A percentile compares a stretch with the other conserved stretches of the same genome.
phyloP scores from a whole-genome alignment of 2,113 vertebrate genomes.

The Rutilus rutilus region DNA sequence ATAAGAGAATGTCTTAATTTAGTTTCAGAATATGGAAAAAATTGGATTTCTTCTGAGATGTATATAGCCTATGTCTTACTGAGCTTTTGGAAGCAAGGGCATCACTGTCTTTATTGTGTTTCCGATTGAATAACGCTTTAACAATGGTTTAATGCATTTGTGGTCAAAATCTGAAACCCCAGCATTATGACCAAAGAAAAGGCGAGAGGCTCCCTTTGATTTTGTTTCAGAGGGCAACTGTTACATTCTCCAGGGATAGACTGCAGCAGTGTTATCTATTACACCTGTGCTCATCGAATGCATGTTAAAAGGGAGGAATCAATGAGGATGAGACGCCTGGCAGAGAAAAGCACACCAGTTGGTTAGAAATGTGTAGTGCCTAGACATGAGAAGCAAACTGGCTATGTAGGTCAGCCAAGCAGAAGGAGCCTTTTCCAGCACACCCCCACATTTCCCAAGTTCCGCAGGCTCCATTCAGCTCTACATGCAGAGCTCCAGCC shows the following conservation, averaged over 20 bases:
- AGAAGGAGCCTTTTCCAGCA: slow-evolving; percentile 75
- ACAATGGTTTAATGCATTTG: neutral
- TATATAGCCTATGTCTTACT: neutral
- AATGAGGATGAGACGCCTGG: slow-evolving; percentile 70
- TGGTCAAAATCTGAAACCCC: neutral
- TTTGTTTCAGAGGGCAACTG: slow-evolving; percentile 38
- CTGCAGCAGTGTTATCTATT: slow-evolving; percentile 45
- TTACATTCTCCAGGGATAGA: slow-evolving; percentile 8
- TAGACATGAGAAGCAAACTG: slow-evolving; percentile 78
- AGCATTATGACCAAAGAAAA: slow-evolving; percentile 4
- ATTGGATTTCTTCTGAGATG: neutral
- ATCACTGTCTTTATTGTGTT: neutral
- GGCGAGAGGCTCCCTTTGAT: slow-evolving; percentile 17
- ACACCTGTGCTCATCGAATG: slow-evolving; percentile 22
- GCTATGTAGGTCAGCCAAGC: slow-evolving; percentile 83
- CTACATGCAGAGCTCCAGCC: slow-evolving; percentile 47
- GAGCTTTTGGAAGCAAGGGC: neutral
- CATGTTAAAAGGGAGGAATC: slow-evolving; percentile 60
- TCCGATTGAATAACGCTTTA: slow-evolving; percentile 1
- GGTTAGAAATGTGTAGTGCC: slow-evolving; percentile 73
- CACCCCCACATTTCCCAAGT: slow-evolving; percentile 76
- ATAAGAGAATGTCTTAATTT: neutral
- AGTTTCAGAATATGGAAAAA: neutral
- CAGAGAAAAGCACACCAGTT: slow-evolving; percentile 63
- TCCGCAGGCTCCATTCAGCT: slow-evolving; percentile 61